Evolutionary conservation across 2,797 vertebrate genomes (phyloP), one percentile per base, ranked within the genome.

Genomic region (Carcharodon carcharias): DNA sequence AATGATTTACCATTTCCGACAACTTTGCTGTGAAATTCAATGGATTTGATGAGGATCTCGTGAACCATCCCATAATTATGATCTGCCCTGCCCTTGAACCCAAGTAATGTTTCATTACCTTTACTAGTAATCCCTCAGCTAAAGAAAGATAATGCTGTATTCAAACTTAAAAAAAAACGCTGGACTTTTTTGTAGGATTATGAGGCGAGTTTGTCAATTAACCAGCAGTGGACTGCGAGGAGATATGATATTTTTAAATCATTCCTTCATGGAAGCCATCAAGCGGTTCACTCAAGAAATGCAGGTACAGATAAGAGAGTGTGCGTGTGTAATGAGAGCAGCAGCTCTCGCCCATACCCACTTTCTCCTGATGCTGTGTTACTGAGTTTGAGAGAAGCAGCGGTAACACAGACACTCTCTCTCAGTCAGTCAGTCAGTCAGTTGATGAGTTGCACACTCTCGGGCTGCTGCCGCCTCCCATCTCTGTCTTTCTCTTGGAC

Each of bases 271-370:
- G 45, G 45, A 77, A 95, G 94, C 94, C 94, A 95, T 95, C 94
- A 95, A 95, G 94, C 94, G 65, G 94, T 54, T 77, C 54, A 31
- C 94, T 54, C 50, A 56, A 73, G 94, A 95, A 95, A 77, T 95
- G 94, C 94, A 95, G 65, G 67, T 95, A 56, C 6, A 71, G 65
- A n/a, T 14, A 73, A 50, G 50, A 35, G 31, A 35, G 94, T 95
- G 67, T 73, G 93, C 45, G 54, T 92, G 93, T 95, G 45, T 56
- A 8, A 85, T 85, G 40, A 21, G 40, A 85, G 91, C 91, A 63
- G 89, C 58, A 63, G 91, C 63, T 40, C n/a, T 93, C 91, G 61
- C 91, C 61, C 91, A 93, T 93, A 93, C 91, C 91, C 91, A 93
- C 91, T 93, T 93, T 65, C 61, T 93, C 91, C 21, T 93, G n/a